phyloP scores from a whole-genome alignment of 2,113 vertebrate species.

The Taxidea taxus region DNA sequence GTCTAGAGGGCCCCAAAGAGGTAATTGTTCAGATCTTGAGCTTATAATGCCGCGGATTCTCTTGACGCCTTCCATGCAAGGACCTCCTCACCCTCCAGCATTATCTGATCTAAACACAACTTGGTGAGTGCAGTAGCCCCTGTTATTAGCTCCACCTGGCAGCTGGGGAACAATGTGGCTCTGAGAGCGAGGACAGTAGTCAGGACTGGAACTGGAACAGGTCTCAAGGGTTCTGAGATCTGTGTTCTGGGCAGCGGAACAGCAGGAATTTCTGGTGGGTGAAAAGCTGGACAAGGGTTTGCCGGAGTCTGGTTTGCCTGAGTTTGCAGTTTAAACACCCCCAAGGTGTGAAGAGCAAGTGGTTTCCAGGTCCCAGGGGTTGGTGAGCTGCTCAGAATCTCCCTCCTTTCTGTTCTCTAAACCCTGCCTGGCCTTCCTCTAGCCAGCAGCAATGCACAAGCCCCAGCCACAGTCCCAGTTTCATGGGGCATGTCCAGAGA shows the following conservation, averaged over 20 bases:
- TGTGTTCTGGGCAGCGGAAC: not conserved
- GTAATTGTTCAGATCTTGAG: slow-evolving; percentile 33
- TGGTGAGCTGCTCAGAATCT: not conserved
- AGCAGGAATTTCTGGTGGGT: not conserved
- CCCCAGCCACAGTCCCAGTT: not conserved
- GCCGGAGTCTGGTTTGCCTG: not conserved
- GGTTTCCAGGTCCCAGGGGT: not conserved
- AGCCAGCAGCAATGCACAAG: not conserved
- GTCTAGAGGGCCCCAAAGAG: not conserved
- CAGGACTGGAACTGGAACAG: not conserved
- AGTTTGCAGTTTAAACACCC: not conserved
- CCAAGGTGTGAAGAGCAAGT: not conserved
- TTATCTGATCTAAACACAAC: slow-evolving; percentile 26
- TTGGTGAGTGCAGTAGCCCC: not conserved
- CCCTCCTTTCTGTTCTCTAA: not conserved
- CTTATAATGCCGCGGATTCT: slow-evolving; percentile 28
- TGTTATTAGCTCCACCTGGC: slow-evolving; percentile 26
- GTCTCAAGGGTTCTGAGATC: not conserved
- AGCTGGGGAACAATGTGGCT: not conserved
- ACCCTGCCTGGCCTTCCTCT: not conserved
- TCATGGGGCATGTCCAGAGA: not conserved
- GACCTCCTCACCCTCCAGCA: not conserved
- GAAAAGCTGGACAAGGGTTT: not conserved
- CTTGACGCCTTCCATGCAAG: not conserved
- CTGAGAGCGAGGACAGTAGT: not conserved